Evolutionary conservation across 2,113 vertebrate genomes (phyloP).

Genomic region (Corvus moneduloides): DNA sequence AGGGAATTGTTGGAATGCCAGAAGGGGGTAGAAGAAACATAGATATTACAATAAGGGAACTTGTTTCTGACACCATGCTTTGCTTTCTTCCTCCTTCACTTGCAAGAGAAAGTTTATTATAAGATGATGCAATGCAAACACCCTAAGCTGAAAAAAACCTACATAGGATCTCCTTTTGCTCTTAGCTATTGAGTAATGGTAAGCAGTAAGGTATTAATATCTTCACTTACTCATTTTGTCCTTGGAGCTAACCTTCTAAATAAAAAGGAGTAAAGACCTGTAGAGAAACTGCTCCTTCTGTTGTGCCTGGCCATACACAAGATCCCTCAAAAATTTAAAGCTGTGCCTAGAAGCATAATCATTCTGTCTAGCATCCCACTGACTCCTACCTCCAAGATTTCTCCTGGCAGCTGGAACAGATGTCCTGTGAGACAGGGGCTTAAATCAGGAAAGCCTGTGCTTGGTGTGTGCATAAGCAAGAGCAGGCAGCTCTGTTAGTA

Average conservation of each 20-base stretch:
- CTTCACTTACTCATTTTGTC: neutral
- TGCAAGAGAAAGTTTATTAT: neutral
- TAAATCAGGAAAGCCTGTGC: neutral
- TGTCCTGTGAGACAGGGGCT: neutral
- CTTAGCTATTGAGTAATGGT: neutral
- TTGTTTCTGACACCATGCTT: neutral
- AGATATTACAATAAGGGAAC: neutral
- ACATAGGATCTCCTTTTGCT: neutral
- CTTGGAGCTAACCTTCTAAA: neutral
- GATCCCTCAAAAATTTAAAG: neutral
- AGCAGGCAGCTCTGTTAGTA: neutral
- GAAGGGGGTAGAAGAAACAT: neutral
- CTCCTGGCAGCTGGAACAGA: neutral
- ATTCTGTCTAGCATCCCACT: neutral
- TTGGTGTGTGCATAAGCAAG: neutral
- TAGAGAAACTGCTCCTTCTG: neutral
- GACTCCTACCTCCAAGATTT: neutral
- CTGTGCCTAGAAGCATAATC: neutral
- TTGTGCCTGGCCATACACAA: neutral
- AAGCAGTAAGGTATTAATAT: neutral
- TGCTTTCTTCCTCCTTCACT: neutral
- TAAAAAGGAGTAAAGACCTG: neutral
- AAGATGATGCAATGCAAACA: neutral
- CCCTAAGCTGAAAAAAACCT: neutral
- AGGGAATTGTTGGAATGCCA: neutral